A percentile compares a stretch with the other conserved stretches of the same genome.
Conservation (phyloP, 2,797 vertebrate genomes). For the Trichosurus vulpecula region DNA sequence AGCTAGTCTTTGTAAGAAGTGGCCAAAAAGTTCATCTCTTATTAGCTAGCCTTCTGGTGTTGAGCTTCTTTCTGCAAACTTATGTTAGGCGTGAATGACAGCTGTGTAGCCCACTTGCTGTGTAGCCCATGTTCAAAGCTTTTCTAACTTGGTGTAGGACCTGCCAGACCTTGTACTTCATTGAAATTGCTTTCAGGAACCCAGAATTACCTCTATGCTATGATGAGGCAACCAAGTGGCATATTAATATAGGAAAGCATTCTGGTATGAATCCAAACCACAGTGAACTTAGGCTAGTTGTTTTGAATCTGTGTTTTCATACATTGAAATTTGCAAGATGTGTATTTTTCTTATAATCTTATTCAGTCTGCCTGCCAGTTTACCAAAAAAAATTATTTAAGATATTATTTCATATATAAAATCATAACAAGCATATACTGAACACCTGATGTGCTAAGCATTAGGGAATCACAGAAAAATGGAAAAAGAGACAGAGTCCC, state of each 20-base stretch:
- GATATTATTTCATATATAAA: neutral
- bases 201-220: neutral
- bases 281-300: neutral
- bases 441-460: neutral
- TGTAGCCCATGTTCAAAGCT: neutral
- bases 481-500: neutral
- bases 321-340: neutral
- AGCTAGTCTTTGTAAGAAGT: neutral
- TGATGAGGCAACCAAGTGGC: neutral
- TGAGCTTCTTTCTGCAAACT: neutral
- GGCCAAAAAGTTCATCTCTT: neutral
- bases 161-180: neutral
- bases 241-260: neutral
- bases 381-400: neutral
- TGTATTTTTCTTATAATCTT: neutral
- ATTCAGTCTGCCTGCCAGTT: neutral
- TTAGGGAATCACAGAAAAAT: neutral
- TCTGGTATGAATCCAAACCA: neutral
- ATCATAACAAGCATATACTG: neutral
- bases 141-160: neutral
- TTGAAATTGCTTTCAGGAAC: neutral
- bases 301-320: neutral
- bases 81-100: neutral
- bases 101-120: neutral
- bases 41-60: neutral